Percentiles rank a stretch among this genome's conserved stretches.
These are phyloP conservation scores for Daphoenositta chrysoptera DNA, from an alignment of 2,113 vertebrate genomes.

Conservation along the genomic window DNA sequence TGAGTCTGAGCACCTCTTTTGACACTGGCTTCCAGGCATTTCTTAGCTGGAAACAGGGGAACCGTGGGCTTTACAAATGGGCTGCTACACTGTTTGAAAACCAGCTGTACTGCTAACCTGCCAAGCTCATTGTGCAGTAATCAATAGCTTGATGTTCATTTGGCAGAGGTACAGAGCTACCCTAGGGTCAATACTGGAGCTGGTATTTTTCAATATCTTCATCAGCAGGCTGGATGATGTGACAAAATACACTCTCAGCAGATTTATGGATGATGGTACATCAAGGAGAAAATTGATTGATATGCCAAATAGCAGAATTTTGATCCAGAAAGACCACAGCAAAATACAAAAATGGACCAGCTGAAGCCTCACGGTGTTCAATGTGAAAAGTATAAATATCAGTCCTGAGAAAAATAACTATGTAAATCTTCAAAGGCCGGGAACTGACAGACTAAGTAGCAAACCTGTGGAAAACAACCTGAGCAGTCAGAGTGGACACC, in stretches of 20 bases:
- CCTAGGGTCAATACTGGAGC: background rate
- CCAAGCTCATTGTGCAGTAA: background rate
- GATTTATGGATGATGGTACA: constrained; percentile 7
- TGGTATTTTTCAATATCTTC: constrained; percentile 9
- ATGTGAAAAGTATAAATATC: background rate
- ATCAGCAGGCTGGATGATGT: background rate
- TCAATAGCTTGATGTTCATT: constrained; percentile 34
- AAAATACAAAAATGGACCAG: background rate
- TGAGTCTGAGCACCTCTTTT: background rate
- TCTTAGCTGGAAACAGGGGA: background rate
- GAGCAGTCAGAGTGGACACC: background rate
- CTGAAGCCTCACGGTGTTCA: background rate
- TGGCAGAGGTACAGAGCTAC: constrained; percentile 11
- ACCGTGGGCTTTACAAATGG: background rate
- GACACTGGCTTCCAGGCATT: background rate
- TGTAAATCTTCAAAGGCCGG: background rate
- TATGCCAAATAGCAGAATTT: background rate
- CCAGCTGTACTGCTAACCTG: constrained; percentile 5
- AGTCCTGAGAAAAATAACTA: background rate
- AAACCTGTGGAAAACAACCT: background rate
- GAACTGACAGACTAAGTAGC: background rate
- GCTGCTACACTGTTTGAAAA: background rate
- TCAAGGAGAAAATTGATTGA: background rate
- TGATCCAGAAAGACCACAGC: background rate
- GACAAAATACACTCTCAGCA: background rate